phyloP scores from a whole-genome alignment of 2,797 vertebrate genomes.

The Karalla daura region DNA sequence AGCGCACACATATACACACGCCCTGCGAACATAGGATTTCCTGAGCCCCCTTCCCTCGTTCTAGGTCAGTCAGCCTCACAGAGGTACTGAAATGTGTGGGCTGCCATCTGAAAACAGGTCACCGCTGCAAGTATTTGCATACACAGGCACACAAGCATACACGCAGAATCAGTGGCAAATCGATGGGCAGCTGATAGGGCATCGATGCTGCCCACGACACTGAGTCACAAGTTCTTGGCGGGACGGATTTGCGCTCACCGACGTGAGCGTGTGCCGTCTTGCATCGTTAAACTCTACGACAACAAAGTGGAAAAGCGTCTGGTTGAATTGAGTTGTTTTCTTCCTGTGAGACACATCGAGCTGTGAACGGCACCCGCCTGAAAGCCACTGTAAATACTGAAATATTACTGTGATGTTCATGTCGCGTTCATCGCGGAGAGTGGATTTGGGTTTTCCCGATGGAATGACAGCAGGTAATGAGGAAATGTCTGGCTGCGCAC shows the following conservation, averaged over 20 bases:
- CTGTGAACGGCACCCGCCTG: not conserved
- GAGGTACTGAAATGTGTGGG: constrained; percentile 71
- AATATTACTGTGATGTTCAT: no score
- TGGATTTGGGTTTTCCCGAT: no score
- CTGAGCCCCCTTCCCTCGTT: constrained; percentile 62
- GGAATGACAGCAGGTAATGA: no score
- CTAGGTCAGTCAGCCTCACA: constrained; percentile 74
- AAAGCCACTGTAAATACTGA: not conserved
- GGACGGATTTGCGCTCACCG: constrained; percentile 20
- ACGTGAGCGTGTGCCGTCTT: not conserved
- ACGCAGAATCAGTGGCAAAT: constrained; percentile 19
- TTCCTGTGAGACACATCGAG: not conserved
- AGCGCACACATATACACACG: constrained; percentile 25
- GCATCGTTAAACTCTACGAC: not conserved
- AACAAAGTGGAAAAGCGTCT: not conserved
- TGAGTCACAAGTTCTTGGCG: constrained; percentile 22
- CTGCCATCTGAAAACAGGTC: constrained; percentile 79
- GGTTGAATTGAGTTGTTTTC: not conserved
- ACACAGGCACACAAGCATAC: constrained; percentile 18
- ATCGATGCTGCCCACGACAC: constrained; percentile 22
- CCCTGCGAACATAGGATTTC: constrained; percentile 47
- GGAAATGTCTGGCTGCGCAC: no score
- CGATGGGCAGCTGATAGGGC: constrained; percentile 7
- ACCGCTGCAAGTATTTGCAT: constrained; percentile 24
- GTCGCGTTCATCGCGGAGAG: no score